phyloP scores from a whole-genome alignment of 2,113 vertebrate genomes.

The Hemicordylus capensis region DNA sequence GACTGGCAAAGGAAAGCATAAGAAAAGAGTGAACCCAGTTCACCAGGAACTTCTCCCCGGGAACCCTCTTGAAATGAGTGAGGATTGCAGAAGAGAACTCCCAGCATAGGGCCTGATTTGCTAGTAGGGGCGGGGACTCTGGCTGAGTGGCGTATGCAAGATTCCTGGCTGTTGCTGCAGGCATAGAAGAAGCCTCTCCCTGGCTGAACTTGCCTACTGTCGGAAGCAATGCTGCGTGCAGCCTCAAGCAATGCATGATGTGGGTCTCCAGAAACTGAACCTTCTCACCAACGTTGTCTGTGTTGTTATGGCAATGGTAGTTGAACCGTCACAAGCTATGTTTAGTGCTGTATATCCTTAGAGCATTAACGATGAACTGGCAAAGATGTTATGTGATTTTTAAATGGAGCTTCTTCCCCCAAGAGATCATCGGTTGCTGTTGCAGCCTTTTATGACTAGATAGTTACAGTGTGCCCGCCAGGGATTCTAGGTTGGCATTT shows the following conservation, averaged over 20 bases:
- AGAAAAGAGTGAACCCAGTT: neutral
- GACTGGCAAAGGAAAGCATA: neutral
- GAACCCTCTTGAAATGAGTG: neutral
- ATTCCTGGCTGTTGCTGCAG: neutral
- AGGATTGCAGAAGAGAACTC: neutral
- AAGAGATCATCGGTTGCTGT: neutral
- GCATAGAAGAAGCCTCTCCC: neutral
- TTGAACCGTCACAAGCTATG: neutral
- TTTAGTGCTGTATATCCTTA: fast-evolving
- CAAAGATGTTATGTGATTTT: neutral
- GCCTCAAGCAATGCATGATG: fast-evolving
- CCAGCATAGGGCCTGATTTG: neutral
- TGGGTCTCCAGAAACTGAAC: neutral
- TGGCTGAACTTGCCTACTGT: neutral
- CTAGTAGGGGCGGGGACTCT: neutral
- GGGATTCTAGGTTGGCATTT: neutral
- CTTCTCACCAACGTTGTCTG: neutral
- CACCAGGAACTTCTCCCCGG: neutral
- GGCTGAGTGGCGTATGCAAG: neutral
- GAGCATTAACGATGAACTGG: slow-evolving; percentile 2
- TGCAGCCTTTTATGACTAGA: neutral
- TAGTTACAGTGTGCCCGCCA: neutral
- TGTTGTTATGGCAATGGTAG: neutral
- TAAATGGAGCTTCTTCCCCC: slow-evolving; percentile 13
- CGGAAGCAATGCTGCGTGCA: neutral